phyloP scores from a whole-genome alignment of 2,888 invertebrate species.

The Physocephala rufipes region DNA sequence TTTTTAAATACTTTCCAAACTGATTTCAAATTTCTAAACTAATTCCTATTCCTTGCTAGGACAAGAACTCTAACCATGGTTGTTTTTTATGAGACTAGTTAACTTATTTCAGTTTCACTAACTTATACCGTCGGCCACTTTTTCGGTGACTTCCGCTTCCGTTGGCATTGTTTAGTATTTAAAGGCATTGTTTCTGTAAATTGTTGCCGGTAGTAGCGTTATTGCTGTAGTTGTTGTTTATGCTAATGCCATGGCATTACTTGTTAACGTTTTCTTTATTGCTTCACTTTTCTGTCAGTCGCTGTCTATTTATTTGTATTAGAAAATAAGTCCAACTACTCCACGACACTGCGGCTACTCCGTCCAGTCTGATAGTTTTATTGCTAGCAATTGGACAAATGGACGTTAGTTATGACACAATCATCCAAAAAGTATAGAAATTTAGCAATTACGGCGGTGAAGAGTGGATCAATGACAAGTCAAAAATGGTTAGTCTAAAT shows the following conservation, averaged over 20 bases:
- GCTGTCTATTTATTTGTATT: not conserved
- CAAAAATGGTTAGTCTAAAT: not conserved
- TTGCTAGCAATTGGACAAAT: conserved; percentile 56
- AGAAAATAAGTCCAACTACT: not conserved
- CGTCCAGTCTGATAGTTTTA: not conserved
- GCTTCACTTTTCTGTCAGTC: not conserved
- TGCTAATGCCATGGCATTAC: too few relatives aligned
- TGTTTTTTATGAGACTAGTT: conserved; percentile 5
- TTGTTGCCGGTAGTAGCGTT: not conserved
- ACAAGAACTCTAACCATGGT: too few relatives aligned
- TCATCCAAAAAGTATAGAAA: conserved; percentile 3
- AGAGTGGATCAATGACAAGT: not conserved
- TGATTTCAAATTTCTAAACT: too few relatives aligned
- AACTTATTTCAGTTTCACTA: conserved; percentile 29
- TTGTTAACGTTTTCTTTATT: not conserved
- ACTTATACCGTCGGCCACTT: conserved; percentile 40
- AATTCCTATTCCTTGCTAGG: too few relatives aligned
- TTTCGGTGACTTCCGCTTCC: conserved; percentile 48
- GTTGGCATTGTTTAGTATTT: not conserved
- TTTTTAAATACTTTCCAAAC: too few relatives aligned
- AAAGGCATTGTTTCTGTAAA: not conserved
- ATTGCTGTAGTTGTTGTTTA: not conserved
- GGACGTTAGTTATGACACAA: conserved; percentile 59
- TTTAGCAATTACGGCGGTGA: not conserved
- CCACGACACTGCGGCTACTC: not conserved